These are phyloP conservation scores for Chymomyza caudatula DNA, from an alignment of 2,888 invertebrate species.

Conservation along the genomic window DNA sequence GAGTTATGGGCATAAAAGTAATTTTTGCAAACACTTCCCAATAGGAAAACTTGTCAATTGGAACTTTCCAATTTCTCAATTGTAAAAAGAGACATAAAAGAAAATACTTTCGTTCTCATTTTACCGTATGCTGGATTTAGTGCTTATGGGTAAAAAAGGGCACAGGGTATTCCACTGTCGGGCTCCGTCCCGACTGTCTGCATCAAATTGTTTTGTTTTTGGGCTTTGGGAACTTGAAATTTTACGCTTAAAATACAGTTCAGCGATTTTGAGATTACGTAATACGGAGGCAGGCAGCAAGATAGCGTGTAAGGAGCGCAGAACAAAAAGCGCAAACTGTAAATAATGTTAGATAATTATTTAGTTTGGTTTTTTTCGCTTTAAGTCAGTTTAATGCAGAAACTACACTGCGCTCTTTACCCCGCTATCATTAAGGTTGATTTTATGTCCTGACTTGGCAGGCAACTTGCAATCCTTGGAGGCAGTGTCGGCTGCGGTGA, in stretches of 20 bases:
- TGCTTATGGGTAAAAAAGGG: too few relatives aligned
- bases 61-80: too few relatives aligned
- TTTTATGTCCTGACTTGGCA: constrained; percentile 22
- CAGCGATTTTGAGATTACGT: constrained; percentile 57
- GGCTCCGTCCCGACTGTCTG: too few relatives aligned
- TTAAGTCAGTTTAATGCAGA: constrained; percentile 42
- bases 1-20: too few relatives aligned
- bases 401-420: constrained; percentile 10
- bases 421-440: constrained; percentile 14
- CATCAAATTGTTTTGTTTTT: neutral
- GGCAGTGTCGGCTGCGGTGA: neutral
- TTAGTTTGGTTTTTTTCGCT: constrained; percentile 54
- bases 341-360: constrained; percentile 68
- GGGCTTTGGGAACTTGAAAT: constrained; percentile 27
- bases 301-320: neutral
- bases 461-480: too few relatives aligned
- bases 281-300: constrained; percentile 1
- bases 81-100: too few relatives aligned
- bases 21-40: too few relatives aligned
- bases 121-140: too few relatives aligned
- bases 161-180: too few relatives aligned
- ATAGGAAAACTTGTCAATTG: too few relatives aligned
- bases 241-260: constrained; percentile 67
- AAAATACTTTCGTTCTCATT: too few relatives aligned
- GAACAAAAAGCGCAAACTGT: constrained; percentile 56